Evolutionary conservation across 1,140 invertebrate genomes (phyloP), one percentile per base, ranked within the genome.

Genomic region (Drosophila punjabiensis): DNA sequence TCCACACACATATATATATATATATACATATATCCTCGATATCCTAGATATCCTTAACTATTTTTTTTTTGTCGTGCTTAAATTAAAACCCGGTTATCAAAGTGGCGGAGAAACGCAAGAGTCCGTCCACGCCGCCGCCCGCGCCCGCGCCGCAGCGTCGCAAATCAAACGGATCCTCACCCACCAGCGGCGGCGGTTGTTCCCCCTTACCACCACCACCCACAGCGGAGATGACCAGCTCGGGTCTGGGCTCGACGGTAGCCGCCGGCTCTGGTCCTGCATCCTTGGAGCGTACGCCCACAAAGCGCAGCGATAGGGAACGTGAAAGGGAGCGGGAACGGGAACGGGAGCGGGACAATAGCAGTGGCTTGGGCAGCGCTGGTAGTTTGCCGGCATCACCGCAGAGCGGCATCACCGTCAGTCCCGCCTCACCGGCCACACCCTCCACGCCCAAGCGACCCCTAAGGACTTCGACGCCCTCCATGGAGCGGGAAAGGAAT

Each of bases 91-190:
- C 64, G 59, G 6, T 33, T 39, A 4, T 74, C 89, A 93, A 92
- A 92, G 92, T 93, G 92, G 92, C 92, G 91, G 92, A 93, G 65
- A 93, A 93, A 93, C 84, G 90, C 62, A 93, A 93, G 58, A 90
- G 87, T 70, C 73, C 85, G 41, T 71, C 90, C 52, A 91, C 88
- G 76, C 62, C 88, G 76, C 63, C 66, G 61, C 76, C 82, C 59
- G 71, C 66, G 61, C 76, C 82, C 59, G 71, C 80, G 76, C 78
- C 74, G 37, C 85, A 89, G 85, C 81, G 81, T 56, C 84, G 81
- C 48, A 92, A 89, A 28, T 89, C 76, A 4, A 77, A 77, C 64
- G 61, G 43, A 18, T 67, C 82, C 41, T 37, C 53, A 5, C 33
- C 53, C 20, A 61, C 37, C 24, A 37, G 63, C 18, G 53, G 53